These are phyloP conservation scores for Sigmodon hispidus DNA, from an alignment of 2,113 vertebrate species.

Conservation along the genomic window DNA sequence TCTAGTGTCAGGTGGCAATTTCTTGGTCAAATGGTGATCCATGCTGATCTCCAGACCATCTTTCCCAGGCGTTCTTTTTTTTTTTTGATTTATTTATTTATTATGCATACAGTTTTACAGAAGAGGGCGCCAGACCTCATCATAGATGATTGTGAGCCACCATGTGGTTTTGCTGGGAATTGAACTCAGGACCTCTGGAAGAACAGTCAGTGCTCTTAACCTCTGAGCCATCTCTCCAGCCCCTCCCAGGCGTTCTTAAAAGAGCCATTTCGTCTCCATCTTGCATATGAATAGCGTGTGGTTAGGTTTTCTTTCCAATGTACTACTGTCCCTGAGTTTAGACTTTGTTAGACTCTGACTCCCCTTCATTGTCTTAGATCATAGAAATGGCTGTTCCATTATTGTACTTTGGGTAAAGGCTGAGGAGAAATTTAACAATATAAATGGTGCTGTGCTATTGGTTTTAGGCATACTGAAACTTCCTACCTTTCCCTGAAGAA, in stretches of 20 bases:
- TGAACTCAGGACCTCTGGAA: no score
- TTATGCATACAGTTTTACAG: no score
- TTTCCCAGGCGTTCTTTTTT: no score
- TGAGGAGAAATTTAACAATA: constrained; percentile 49
- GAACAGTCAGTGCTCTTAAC: no score
- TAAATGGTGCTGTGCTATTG: constrained; percentile 61
- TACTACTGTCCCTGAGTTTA: background rate
- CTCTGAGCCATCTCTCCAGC: no score
- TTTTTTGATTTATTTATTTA: no score
- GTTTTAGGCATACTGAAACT: constrained; percentile 59
- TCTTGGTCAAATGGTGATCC: constrained; percentile 21
- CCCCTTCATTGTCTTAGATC: constrained; percentile 57
- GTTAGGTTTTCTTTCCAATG: background rate
- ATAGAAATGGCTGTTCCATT: constrained; percentile 3
- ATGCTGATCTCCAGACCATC: background rate
- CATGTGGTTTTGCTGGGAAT: no score
- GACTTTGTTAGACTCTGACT: constrained; percentile 5
- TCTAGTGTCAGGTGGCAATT: background rate
- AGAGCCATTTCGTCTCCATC: background rate
- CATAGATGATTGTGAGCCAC: no score
- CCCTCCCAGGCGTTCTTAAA: no score
- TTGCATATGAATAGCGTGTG: background rate
- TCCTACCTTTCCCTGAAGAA: constrained; percentile 67
- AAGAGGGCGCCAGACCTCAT: no score
- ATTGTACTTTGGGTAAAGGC: constrained; percentile 42